Evolutionary conservation across 2,797 vertebrate species (phyloP).

Genomic region (Enoplosus armatus): DNA sequence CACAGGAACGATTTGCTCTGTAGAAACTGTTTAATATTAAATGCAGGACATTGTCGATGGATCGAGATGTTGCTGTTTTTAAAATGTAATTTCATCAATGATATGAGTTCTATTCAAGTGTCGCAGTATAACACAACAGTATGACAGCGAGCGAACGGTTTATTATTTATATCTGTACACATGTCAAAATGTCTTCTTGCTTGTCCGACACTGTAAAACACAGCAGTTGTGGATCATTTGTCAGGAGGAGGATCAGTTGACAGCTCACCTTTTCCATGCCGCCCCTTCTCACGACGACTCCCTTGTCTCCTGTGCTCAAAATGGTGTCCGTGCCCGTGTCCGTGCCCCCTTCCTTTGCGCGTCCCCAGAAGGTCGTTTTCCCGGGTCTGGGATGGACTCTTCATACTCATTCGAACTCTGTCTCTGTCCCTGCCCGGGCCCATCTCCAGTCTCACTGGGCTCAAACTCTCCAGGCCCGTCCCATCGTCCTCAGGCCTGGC

Average conservation of each 20-base stretch:
- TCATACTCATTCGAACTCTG: slow-evolving; percentile 76
- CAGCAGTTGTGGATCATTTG: background rate
- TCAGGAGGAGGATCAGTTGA: background rate
- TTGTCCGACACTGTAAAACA: background rate
- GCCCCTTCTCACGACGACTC: slow-evolving; percentile 86
- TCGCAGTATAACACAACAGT: background rate
- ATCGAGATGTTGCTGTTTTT: background rate
- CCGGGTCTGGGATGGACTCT: slow-evolving; percentile 73
- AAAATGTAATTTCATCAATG: background rate
- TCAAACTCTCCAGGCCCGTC: slow-evolving; percentile 80
- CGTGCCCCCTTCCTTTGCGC: slow-evolving; percentile 84
- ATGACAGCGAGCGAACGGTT: background rate
- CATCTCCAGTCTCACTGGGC: slow-evolving; percentile 82
- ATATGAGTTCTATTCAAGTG: background rate
- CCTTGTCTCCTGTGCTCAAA: slow-evolving; percentile 86
- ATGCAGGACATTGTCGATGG: background rate
- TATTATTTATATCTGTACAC: background rate
- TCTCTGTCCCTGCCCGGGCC: slow-evolving; percentile 76
- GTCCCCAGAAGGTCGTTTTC: slow-evolving; percentile 86
- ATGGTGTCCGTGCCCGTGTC: slow-evolving; percentile 73
- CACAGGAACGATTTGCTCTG: background rate
- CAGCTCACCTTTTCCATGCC: slow-evolving; percentile 88
- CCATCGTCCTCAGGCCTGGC: slow-evolving; percentile 77
- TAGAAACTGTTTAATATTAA: background rate
- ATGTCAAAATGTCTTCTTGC: background rate